These are phyloP conservation scores for Chymomyza fuscimana DNA, from an alignment of 2,888 invertebrate genomes.

Conservation along the genomic window DNA sequence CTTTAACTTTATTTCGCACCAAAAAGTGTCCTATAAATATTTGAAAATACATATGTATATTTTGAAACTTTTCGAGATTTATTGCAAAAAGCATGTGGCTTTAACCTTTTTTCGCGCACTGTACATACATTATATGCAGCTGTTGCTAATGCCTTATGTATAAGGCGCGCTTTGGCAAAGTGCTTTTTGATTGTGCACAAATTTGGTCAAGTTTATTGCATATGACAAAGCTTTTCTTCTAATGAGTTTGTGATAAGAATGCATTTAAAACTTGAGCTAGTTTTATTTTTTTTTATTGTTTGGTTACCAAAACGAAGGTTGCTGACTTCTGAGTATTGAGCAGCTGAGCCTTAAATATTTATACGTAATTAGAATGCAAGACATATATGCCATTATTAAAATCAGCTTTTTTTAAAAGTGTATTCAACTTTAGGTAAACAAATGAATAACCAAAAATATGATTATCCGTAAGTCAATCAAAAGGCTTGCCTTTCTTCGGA, in stretches of 20 bases:
- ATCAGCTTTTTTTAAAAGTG: slow-evolving; percentile 43
- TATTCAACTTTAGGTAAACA: slow-evolving; percentile 32
- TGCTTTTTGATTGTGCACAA: slow-evolving; percentile 23
- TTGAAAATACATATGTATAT: no score
- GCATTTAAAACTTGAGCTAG: slow-evolving; percentile 28
- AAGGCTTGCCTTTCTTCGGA: not conserved
- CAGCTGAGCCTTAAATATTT: slow-evolving; percentile 38
- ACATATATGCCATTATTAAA: slow-evolving; percentile 10
- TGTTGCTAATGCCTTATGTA: not conserved
- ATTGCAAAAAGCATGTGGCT: no score
- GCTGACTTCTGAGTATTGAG: slow-evolving; percentile 36
- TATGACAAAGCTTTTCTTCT: slow-evolving; percentile 11
- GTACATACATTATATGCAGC: no score
- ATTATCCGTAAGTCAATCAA: not conserved
- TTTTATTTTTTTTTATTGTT: slow-evolving; percentile 26
- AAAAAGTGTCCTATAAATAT: no score
- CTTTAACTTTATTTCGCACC: no score
- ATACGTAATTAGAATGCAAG: not conserved
- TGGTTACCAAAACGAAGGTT: slow-evolving; percentile 28
- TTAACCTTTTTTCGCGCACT: no score
- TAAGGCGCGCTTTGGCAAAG: slow-evolving; percentile 6
- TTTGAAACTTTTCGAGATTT: no score
- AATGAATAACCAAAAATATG: not conserved
- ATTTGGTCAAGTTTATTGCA: slow-evolving; percentile 61
- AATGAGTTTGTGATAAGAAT: slow-evolving; percentile 38